A percentile compares a stretch with the other conserved stretches of the same genome.
Evolutionary conservation across 2,888 invertebrate species (phyloP).

Genomic region (Bedellia somnulentella): DNA sequence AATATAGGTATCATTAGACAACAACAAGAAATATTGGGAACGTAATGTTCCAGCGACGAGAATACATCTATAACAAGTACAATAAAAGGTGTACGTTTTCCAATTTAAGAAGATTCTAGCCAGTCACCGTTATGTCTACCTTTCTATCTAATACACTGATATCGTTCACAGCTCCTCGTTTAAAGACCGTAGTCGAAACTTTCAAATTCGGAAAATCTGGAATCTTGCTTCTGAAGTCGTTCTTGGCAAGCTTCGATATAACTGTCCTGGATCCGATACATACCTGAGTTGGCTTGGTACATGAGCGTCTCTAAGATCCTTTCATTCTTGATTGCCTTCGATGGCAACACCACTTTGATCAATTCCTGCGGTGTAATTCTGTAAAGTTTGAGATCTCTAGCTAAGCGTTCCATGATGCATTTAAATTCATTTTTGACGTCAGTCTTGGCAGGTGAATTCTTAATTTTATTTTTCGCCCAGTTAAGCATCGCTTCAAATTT

Average conservation of each 20-base stretch:
- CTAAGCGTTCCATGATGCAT: slow-evolving; percentile 89
- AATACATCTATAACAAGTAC: slow-evolving; percentile 59
- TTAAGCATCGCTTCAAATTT: slow-evolving; percentile 93
- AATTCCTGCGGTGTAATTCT: slow-evolving; percentile 91
- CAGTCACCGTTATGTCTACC: slow-evolving; percentile 39
- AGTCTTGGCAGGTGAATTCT: slow-evolving; percentile 76
- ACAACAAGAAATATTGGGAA: slow-evolving; percentile 56
- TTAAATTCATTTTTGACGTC: slow-evolving; percentile 89
- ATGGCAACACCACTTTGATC: slow-evolving; percentile 89
- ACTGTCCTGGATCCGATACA: slow-evolving; percentile 88
- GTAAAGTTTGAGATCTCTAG: slow-evolving; percentile 85
- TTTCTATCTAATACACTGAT: slow-evolving; percentile 56
- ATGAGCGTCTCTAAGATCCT: slow-evolving; percentile 88
- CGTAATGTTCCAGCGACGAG: slow-evolving; percentile 51
- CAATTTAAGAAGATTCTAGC: slow-evolving; percentile 38
- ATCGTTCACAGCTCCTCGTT: slow-evolving; percentile 51
- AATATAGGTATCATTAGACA: slow-evolving; percentile 59
- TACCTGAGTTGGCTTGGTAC: slow-evolving; percentile 91
- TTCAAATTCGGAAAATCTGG: slow-evolving; percentile 80
- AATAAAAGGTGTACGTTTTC: slow-evolving; percentile 56
- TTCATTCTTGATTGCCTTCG: slow-evolving; percentile 91
- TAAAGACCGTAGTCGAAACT: slow-evolving; percentile 76
- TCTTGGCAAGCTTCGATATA: slow-evolving; percentile 86
- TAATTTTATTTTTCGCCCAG: slow-evolving; percentile 86
- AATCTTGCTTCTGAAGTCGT: slow-evolving; percentile 85